Conservation (phyloP, 2,113 vertebrate genomes). For the Poecilia latipinna region DNA sequence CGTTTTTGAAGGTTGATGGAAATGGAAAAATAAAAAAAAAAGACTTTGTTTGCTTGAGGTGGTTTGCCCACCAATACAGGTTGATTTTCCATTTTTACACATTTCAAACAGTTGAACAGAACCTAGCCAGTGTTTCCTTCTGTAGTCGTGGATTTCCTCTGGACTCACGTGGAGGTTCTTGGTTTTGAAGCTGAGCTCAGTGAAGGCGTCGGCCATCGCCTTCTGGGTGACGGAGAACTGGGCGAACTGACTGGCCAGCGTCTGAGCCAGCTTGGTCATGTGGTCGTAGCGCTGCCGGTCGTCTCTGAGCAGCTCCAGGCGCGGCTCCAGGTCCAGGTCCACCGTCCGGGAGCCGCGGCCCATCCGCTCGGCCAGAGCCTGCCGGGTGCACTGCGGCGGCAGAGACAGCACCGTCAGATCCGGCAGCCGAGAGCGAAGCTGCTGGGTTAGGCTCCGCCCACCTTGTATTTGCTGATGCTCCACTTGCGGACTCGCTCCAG, state of each 20-base stretch:
- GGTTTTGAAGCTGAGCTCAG: slow-evolving; percentile 90
- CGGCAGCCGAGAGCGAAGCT: background rate
- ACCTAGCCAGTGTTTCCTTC: no score
- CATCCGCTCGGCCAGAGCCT: slow-evolving; percentile 87
- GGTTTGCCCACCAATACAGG: no score
- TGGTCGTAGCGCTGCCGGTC: slow-evolving; percentile 89
- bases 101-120: no score
- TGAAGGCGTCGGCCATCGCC: slow-evolving; percentile 86
- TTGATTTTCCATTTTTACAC: no score
- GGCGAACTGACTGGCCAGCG: slow-evolving; percentile 86
- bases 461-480: slow-evolving; percentile 91
- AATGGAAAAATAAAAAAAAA: no score
- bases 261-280: slow-evolving; percentile 84
- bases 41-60: no score
- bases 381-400: slow-evolving; percentile 84
- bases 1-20: no score
- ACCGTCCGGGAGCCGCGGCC: slow-evolving; percentile 90
- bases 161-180: slow-evolving; percentile 85
- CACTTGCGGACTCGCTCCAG: slow-evolving; percentile 89
- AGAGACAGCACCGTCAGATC: background rate
- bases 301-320: slow-evolving; percentile 88
- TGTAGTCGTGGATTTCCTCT: no score
- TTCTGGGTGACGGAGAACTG: slow-evolving; percentile 89
- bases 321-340: slow-evolving; percentile 89
- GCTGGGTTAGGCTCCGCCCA: slow-evolving; percentile 45